Base-by-base conservation (phyloP, 2,797 vertebrate species). In the Pyrocephalus nanus region DNA sequence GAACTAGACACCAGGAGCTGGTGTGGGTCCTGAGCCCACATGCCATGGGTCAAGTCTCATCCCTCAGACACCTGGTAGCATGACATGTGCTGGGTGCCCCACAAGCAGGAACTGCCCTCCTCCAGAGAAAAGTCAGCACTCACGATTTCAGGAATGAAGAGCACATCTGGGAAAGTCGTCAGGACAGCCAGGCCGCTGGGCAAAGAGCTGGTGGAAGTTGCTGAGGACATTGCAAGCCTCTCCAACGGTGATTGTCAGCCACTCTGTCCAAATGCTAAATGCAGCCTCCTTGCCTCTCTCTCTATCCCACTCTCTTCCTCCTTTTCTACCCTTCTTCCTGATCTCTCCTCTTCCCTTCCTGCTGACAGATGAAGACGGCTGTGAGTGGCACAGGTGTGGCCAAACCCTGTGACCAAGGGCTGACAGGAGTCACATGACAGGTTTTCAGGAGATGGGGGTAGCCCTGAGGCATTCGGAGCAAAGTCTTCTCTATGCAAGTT, bases 131-230 rank as follows among this genome's bases (percentile, higher is more conserved):
- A 65, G 15, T 1, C 30, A 51, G 21, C 65, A 96, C 96, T 96
- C 87, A 96, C 96, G 1, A 95, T 53, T 86, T 96, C 96, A 9
- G 96, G 96, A 53, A 96, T 61, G 75, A 96, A 79, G 65, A 96
- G 94, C 34, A 86, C 91, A 86, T 96, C 96, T 57, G 96, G 96
- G 61, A 96, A 90, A 15, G 93, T 93, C 0, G 12, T 77, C 57
- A 96, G 87, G 26, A 96, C 93, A 0, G 34, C n/a, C 85, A 96
- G 54, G 75, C 96, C 94, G 0, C 95, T 90, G 72, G 96, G 96
- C 79, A 96, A 47, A 21, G 82, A 42, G 62, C 32, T 3, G 26
- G 2, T 66, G 78, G 93, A 77, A 27, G 91, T 25, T 50, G 94
- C 34, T 0, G 93, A 95, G 38, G 96, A 92, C 96, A 96, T 96